These are phyloP conservation scores for Rafetus swinhoei DNA, from an alignment of 2,113 vertebrate species.

Conservation along the genomic window DNA sequence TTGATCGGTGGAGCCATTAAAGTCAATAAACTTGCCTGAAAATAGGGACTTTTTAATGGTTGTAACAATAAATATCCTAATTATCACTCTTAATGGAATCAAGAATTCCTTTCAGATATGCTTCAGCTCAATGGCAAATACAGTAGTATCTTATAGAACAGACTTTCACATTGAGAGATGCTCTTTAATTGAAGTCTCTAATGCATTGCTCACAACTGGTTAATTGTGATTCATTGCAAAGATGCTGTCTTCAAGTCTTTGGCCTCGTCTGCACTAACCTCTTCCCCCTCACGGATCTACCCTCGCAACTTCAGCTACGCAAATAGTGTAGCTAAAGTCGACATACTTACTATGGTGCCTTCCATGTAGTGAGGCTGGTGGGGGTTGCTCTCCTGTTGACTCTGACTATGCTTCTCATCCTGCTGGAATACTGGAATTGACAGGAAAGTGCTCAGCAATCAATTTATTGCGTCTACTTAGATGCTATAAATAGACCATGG, in stretches of 20 bases:
- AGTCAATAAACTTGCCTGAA: background rate
- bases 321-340: too few relatives aligned
- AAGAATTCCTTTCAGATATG: background rate
- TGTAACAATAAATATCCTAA: background rate
- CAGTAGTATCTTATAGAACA: background rate
- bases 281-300: too few relatives aligned
- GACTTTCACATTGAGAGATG: background rate
- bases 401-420: too few relatives aligned
- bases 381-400: too few relatives aligned
- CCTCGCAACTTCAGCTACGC: too few relatives aligned
- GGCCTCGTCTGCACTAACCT: too few relatives aligned
- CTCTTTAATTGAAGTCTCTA: rapidly evolving
- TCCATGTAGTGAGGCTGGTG: too few relatives aligned
- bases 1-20: background rate
- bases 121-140: background rate
- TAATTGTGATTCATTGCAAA: background rate
- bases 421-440: too few relatives aligned
- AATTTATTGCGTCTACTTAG: too few relatives aligned
- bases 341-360: too few relatives aligned
- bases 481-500: too few relatives aligned
- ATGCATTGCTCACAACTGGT: background rate
- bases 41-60: background rate
- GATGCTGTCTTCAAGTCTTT: background rate
- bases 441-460: too few relatives aligned
- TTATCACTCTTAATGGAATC: background rate